Evolutionary conservation across 1,140 invertebrate species (phyloP).

Genomic region (Drosophila hydei): DNA sequence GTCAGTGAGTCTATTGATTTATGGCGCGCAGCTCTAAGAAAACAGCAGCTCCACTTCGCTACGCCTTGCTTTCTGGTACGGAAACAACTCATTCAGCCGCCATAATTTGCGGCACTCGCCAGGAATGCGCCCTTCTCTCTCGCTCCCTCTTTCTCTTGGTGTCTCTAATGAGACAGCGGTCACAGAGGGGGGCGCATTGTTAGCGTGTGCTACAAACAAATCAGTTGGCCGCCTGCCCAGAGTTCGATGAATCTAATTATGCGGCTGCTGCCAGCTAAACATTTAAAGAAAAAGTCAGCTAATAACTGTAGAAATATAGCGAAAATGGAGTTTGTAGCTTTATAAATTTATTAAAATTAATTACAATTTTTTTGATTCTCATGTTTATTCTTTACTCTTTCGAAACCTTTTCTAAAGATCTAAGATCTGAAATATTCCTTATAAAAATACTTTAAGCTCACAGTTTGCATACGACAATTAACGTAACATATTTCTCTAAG

Average conservation of each 20-base stretch:
- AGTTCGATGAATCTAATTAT: constrained; percentile 61
- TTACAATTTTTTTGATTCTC: too few relatives aligned
- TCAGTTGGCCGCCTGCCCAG: constrained; percentile 52
- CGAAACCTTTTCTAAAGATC: too few relatives aligned
- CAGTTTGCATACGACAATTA: too few relatives aligned
- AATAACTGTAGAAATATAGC: too few relatives aligned
- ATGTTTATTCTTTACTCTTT: too few relatives aligned
- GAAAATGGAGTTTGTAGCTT: too few relatives aligned
- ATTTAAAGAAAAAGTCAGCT: background rate
- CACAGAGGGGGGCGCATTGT: constrained; percentile 17
- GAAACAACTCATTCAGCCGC: constrained; percentile 55
- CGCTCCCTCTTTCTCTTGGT: background rate
- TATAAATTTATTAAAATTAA: too few relatives aligned
- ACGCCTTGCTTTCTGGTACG: background rate
- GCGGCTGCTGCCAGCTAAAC: background rate
- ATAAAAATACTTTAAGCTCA: too few relatives aligned
- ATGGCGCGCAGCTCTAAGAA: constrained; percentile 23
- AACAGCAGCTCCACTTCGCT: background rate
- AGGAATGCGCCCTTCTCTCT: background rate
- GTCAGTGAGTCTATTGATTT: constrained; percentile 52
- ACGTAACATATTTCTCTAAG: background rate
- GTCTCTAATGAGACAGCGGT: constrained; percentile 14
- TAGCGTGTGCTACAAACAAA: constrained; percentile 56
- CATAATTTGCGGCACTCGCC: constrained; percentile 63
- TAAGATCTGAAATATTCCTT: too few relatives aligned